Evolutionary conservation across 2,113 vertebrate genomes (phyloP).

Genomic region (Drymodes brunneopygia): DNA sequence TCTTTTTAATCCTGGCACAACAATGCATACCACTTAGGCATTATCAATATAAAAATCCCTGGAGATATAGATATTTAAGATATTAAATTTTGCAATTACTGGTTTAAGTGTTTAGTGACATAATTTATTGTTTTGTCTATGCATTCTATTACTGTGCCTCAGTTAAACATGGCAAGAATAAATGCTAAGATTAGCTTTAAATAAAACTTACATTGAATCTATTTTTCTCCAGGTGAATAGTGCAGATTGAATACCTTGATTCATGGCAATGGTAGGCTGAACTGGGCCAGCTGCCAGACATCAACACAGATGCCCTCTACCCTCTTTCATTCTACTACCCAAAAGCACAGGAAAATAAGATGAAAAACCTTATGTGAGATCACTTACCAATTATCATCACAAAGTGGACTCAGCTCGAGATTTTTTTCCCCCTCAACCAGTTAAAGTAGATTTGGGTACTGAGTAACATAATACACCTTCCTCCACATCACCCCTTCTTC

Average conservation of each 20-base stretch:
- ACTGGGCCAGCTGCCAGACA: not conserved
- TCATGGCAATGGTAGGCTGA: not conserved
- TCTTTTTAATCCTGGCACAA: not conserved
- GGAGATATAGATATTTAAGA: not conserved
- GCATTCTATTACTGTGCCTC: not conserved
- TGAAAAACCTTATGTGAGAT: not conserved
- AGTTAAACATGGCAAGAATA: not conserved
- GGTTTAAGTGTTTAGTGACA: not conserved
- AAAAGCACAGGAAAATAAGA: not conserved
- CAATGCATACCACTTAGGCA: not conserved
- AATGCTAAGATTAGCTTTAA: not conserved
- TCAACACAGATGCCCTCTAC: not conserved
- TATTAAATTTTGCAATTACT: not conserved
- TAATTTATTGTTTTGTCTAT: not conserved
- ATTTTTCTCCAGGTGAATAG: not conserved
- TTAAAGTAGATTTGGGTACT: not conserved
- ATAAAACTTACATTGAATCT: not conserved
- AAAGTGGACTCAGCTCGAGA: not conserved
- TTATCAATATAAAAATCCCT: not conserved
- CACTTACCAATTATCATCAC: not conserved
- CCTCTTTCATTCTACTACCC: not conserved
- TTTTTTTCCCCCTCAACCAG: not conserved
- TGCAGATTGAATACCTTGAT: not conserved
- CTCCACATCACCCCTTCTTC: not conserved
- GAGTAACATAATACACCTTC: not conserved